A percentile compares a stretch with the other conserved stretches of the same genome.
Conservation (phyloP, 2,888 invertebrate species). For the Rapana venosa region DNA sequence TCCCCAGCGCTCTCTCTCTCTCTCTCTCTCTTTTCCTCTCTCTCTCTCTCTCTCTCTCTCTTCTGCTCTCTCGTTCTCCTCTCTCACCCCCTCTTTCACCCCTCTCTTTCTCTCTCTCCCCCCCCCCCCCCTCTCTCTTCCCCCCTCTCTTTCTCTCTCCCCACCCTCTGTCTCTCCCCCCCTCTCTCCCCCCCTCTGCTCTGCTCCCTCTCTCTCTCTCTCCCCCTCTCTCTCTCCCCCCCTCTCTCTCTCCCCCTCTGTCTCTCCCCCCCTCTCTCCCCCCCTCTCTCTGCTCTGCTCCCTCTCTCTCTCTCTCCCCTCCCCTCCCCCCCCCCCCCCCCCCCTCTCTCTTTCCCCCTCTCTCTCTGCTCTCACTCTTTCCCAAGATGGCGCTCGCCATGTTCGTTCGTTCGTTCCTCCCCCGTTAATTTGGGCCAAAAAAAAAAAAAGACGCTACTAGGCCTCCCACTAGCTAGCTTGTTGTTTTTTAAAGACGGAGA, state of each 20-base stretch:
- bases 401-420: not conserved
- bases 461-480: too few relatives aligned
- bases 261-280: not conserved
- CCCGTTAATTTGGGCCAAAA: not conserved
- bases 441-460: not conserved
- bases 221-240: not conserved
- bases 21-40: not conserved
- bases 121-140: too few relatives aligned
- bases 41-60: slow-evolving; percentile 6
- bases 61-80: not conserved
- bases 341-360: not conserved
- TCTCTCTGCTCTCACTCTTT: not conserved
- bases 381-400: not conserved
- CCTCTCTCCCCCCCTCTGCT: too few relatives aligned
- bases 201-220: not conserved
- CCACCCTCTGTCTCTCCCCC: too few relatives aligned
- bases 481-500: too few relatives aligned
- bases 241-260: slow-evolving; percentile 14
- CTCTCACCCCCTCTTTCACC: not conserved
- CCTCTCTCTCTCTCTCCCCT: not conserved
- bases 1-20: not conserved
- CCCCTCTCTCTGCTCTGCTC: not conserved
- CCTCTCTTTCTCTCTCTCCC: not conserved
- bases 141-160: too few relatives aligned
- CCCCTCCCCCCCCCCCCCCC: not conserved